Conservation (phyloP, 1,140 invertebrate genomes). For the Laodelphax striatellus region DNA sequence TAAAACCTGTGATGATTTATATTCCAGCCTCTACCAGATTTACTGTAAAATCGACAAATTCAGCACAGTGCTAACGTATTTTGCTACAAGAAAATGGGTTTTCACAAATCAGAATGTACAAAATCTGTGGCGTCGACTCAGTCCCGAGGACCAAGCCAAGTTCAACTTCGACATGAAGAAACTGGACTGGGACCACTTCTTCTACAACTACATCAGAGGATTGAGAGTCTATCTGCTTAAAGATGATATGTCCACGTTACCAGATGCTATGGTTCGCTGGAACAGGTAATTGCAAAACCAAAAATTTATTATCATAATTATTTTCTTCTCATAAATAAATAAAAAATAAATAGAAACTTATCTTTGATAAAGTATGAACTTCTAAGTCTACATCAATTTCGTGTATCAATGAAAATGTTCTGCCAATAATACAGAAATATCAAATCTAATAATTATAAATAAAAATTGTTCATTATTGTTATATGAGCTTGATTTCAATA, state of each 20-base stretch:
- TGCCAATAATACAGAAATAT: neutral
- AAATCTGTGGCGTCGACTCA: slow-evolving; percentile 44
- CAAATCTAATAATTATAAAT: neutral
- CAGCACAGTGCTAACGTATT: slow-evolving; percentile 53
- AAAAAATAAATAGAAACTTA: too few species aligned
- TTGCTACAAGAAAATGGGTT: slow-evolving; percentile 54
- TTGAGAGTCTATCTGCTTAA: slow-evolving; percentile 47
- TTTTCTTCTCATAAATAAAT: too few species aligned
- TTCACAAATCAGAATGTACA: slow-evolving; percentile 56
- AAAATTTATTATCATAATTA: too few species aligned
- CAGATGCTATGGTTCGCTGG: slow-evolving; percentile 21
- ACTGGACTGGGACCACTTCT: slow-evolving; percentile 46
- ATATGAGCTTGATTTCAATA: too few species aligned
- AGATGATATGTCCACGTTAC: slow-evolving; percentile 42
- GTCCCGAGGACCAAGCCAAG: slow-evolving; percentile 43
- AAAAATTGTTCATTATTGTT: too few species aligned
- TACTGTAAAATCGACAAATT: slow-evolving; percentile 64
- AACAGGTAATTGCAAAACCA: slow-evolving; percentile 15
- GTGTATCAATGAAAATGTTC: too few species aligned
- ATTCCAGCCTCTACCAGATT: slow-evolving; percentile 52
- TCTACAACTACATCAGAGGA: slow-evolving; percentile 43
- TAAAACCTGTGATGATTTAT: neutral
- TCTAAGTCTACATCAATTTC: too few species aligned
- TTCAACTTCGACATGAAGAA: slow-evolving; percentile 58
- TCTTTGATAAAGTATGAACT: too few species aligned